Evolutionary conservation across 1,140 invertebrate genomes (phyloP).

Genomic region (Sycophila sp.): DNA sequence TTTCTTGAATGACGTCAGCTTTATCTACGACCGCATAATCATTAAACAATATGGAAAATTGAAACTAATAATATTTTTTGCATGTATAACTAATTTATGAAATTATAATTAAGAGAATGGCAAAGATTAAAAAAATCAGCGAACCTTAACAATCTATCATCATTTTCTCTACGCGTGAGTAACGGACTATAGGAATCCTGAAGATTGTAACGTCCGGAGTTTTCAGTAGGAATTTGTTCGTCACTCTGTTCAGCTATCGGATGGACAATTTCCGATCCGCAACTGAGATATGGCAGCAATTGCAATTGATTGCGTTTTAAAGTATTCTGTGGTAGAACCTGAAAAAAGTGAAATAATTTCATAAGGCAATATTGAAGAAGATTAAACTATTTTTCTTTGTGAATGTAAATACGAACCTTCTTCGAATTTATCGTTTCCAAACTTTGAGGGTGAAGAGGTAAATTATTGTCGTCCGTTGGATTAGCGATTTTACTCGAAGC

Average conservation of each 20-base stretch:
- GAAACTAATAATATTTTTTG: no score
- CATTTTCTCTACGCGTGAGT: slow-evolving; percentile 67
- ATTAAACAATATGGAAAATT: no score
- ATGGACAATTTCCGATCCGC: slow-evolving; percentile 82
- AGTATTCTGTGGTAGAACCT: slow-evolving; percentile 63
- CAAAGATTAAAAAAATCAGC: slow-evolving; percentile 26
- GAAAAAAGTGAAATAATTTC: slow-evolving; percentile 33
- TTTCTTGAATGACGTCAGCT: no score
- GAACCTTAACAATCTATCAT: slow-evolving; percentile 59
- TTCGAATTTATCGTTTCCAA: slow-evolving; percentile 64
- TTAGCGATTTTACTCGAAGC: slow-evolving; percentile 60
- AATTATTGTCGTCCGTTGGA: slow-evolving; percentile 63
- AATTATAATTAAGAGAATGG: not conserved
- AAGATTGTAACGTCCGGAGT: slow-evolving; percentile 51
- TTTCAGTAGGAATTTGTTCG: slow-evolving; percentile 71
- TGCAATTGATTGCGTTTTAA: slow-evolving; percentile 62
- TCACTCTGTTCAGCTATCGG: slow-evolving; percentile 86
- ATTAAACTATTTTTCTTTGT: not conserved
- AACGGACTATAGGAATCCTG: slow-evolving; percentile 74
- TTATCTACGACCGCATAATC: no score
- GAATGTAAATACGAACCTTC: slow-evolving; percentile 48
- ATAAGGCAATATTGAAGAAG: not conserved
- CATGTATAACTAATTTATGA: not conserved
- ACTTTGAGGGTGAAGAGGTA: slow-evolving; percentile 64
- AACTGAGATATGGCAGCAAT: slow-evolving; percentile 73